Conservation (phyloP, 2,113 vertebrate genomes). For the Copsychus sechellarum region DNA sequence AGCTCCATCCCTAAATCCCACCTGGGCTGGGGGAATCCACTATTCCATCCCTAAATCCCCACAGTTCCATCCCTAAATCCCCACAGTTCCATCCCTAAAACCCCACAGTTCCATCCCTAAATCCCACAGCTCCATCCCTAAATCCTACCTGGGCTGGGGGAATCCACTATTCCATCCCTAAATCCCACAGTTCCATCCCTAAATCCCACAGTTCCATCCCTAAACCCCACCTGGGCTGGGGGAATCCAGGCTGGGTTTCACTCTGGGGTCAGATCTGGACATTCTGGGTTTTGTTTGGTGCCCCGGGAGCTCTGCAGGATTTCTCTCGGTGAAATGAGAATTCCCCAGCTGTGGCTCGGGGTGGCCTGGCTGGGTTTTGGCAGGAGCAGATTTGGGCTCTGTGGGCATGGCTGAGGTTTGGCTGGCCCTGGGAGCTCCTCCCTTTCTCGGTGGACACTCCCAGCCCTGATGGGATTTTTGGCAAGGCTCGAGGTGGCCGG, state of each 20-base stretch:
- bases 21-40: not conserved
- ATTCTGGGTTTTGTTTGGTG: rapidly evolving
- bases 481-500: not conserved
- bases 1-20: no score
- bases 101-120: no score
- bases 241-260: rapidly evolving
- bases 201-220: no score
- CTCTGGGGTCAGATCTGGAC: rapidly evolving
- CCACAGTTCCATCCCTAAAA: no score
- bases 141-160: no score
- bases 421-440: not conserved
- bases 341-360: not conserved
- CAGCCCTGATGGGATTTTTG: not conserved
- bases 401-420: not conserved
- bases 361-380: not conserved
- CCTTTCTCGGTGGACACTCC: not conserved
- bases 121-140: no score
- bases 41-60: no score
- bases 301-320: rapidly evolving
- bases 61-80: no score
- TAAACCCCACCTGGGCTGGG: no score
- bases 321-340: not conserved
- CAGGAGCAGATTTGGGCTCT: not conserved
- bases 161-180: no score
- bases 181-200: no score